These are phyloP conservation scores for Malacoctenus gilli DNA, from an alignment of 2,797 vertebrate species.

Conservation along the genomic window DNA sequence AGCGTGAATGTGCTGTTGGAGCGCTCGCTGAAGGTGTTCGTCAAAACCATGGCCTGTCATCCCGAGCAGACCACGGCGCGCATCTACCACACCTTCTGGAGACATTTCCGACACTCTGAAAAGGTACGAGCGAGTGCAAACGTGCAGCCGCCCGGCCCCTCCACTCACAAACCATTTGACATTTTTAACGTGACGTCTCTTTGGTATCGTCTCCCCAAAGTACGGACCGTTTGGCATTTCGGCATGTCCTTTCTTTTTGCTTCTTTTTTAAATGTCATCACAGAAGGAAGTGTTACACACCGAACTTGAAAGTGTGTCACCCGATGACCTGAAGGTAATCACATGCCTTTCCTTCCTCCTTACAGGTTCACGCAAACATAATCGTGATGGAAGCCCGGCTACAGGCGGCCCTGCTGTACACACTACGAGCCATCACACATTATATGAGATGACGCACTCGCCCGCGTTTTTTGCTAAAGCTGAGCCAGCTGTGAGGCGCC, in stretches of 20 bases:
- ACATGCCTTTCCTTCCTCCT: slow-evolving; percentile 1
- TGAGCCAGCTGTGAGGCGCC: slow-evolving; percentile 67
- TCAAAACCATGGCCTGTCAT: slow-evolving; percentile 94
- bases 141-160: slow-evolving; percentile 5
- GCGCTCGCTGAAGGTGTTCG: slow-evolving; percentile 91
- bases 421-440: slow-evolving; percentile 81
- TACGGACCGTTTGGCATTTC: slow-evolving; percentile 53
- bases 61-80: slow-evolving; percentile 90
- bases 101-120: slow-evolving; percentile 93
- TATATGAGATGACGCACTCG: slow-evolving; percentile 80
- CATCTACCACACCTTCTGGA: slow-evolving; percentile 92
- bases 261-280: slow-evolving; percentile 36
- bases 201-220: slow-evolving; percentile 14
- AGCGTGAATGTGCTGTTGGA: slow-evolving; percentile 94
- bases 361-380: slow-evolving; percentile 82
- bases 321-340: slow-evolving; percentile 25
- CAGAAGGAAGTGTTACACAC: slow-evolving; percentile 16
- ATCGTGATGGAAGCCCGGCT: slow-evolving; percentile 82
- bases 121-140: slow-evolving; percentile 82
- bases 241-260: background rate
- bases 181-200: slow-evolving; percentile 34
- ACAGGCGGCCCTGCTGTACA: slow-evolving; percentile 82
- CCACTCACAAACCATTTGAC: slow-evolving; percentile 43
- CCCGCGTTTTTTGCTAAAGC: slow-evolving; percentile 40
- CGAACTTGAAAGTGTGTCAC: slow-evolving; percentile 22